Evolutionary conservation across 2,888 invertebrate genomes (phyloP), one percentile per base, ranked within the genome.

Genomic region (Andricus curvator): DNA sequence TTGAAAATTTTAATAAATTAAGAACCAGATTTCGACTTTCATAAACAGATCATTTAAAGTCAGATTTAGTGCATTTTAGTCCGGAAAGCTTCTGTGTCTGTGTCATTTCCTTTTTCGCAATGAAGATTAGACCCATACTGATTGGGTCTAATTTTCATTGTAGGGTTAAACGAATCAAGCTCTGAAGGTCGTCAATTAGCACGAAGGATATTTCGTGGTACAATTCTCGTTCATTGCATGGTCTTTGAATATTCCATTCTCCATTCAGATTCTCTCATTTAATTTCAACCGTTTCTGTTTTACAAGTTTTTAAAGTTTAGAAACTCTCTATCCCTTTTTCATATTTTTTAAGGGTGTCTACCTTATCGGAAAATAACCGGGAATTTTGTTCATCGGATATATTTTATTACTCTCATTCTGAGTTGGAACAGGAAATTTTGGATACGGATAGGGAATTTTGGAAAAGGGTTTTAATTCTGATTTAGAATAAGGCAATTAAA

Each of bases 111-210:
- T 64, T 29, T 25, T 29, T 64, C 64, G 29, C 64, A 17, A 64
- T 4, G 22, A 64, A 64, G 17, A 64, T 64, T 64, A 64, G 15
- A 17, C 25, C 22, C 64, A 64, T 64, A 22, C 60, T 22, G 60
- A 60, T 60, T 60, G 60, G 60, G 60, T 60, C 60, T 60, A 60
- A 60, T 64, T 11, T 25, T 64, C 29, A 29, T 64, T 64, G 17
- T 17, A 64, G 22, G 64, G 29, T 64, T 29, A 64, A 64, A 64
- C 29, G 29, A 64, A 64, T 64, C 64, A 64, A 64, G 64, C 64
- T 17, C 25, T 60, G 60, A 60, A 29, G 64, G 64, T 17, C 64
- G 13, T 17, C 29, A 64, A 29, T 25, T 64, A 29, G 29, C 6
- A 64, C 64, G 15, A 64, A 64, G 22, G 64, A 29, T 64, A 29